These are phyloP conservation scores for Spea multiplicata DNA, from an alignment of 2,113 vertebrate genomes.

Conservation along the genomic window DNA sequence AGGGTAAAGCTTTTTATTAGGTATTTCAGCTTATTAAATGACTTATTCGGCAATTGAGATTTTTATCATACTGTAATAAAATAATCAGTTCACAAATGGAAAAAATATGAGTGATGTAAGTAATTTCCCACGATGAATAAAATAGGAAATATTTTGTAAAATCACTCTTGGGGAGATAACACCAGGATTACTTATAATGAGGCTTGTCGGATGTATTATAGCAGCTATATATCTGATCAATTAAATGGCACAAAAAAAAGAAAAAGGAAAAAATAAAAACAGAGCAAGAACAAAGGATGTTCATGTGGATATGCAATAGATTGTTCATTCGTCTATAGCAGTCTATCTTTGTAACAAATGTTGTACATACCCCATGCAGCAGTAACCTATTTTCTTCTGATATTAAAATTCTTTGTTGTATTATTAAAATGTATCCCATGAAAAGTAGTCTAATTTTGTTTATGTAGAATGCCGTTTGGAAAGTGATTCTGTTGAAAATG, in stretches of 20 bases:
- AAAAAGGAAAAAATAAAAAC: constrained; percentile 12
- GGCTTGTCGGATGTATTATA: constrained; percentile 13
- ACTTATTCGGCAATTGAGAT: too few relatives aligned
- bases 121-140: constrained; percentile 1
- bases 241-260: constrained; percentile 22
- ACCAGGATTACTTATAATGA: constrained; percentile 30
- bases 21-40: too few relatives aligned
- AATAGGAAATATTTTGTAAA: constrained; percentile 26
- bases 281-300: not conserved
- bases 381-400: constrained; percentile 30
- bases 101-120: not conserved
- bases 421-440: not conserved
- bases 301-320: not conserved
- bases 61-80: not conserved
- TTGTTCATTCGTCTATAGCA: constrained; percentile 10
- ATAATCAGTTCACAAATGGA: constrained; percentile 3
- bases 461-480: too few relatives aligned
- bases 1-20: too few relatives aligned
- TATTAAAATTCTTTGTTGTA: constrained; percentile 9
- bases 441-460: not conserved
- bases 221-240: constrained; percentile 11
- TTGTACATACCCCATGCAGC: constrained; percentile 17
- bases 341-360: constrained; percentile 26
- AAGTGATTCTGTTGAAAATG: too few relatives aligned
- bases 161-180: constrained; percentile 15